Base-by-base conservation (phyloP, 2,113 vertebrate species). In the Petromus typicus region DNA sequence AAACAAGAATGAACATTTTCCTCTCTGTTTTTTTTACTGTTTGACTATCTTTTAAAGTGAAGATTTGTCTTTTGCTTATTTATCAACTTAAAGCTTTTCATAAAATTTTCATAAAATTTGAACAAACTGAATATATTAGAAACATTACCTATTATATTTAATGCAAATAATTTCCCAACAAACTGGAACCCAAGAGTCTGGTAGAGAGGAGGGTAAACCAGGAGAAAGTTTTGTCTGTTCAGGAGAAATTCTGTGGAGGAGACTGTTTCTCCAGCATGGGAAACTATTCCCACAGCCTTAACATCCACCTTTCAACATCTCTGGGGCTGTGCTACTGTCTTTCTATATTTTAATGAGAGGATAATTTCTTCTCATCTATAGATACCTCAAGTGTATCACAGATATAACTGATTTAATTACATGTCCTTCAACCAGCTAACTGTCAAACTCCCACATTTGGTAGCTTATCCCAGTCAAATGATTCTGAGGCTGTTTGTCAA, bases 11-110 rank as follows among this genome's bases (percentile, higher is more conserved):
- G 14, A 87, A 57, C 16, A 67, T 85, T 71, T 84, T 83, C 64
- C 61, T 17, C 3, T 43, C 30, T 59, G 1, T 45, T 93, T 95
- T 95, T 12, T 78, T 97, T 86, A 75, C 16, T 79, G 14, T 81
- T 94, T 54, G 59, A 25, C 48, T 96, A 89, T 86, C 7, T 85
- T 87, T 40, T 34, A 45, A 22, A 13, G 12, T 57, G 23, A 82
- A 79, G 18, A 54, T 48, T 88, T 93, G 40, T 59, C 17, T 92
- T 85, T 93, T 96, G 69, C 40, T 69, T 93, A 17, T 67, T 95
- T 89, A 71, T 88, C 71, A 86, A 43, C 57, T 86, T 86, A 71
- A 87, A 95, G 94, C 85, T 93, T 97, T 30, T 4, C 61, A n/a
- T n/a, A n/a, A n/a, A 10, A 79, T 84, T 95, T 86, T 81, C 64